Conservation (phyloP, 2,888 invertebrate species). For the Ophonus ardosiacus region DNA sequence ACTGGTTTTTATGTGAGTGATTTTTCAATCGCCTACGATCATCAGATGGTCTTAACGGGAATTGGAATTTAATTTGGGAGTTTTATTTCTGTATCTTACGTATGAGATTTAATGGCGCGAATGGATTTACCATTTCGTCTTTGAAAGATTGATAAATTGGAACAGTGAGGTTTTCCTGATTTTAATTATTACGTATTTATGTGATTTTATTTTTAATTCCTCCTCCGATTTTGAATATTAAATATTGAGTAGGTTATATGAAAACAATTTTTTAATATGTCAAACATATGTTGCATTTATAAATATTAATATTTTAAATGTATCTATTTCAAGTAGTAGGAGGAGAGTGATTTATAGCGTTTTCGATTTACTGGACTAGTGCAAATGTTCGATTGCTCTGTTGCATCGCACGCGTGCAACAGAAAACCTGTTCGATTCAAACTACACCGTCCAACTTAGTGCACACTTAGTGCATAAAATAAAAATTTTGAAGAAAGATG, state of each 20-base stretch:
- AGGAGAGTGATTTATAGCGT: no score
- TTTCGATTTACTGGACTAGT: no score
- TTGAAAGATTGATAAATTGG: not conserved
- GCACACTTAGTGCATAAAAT: no score
- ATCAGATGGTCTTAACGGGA: not conserved
- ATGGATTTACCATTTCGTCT: not conserved
- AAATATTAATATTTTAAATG: not conserved
- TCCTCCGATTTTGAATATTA: not conserved
- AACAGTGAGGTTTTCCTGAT: not conserved
- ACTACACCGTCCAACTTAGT: no score
- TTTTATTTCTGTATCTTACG: not conserved
- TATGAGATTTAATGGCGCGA: not conserved
- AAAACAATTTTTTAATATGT: not conserved
- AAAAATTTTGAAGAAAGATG: no score
- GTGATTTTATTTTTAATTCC: not conserved
- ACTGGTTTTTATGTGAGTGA: constrained; percentile 12
- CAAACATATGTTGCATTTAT: not conserved
- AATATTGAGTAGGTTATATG: not conserved
- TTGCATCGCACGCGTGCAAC: no score
- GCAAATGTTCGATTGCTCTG: no score
- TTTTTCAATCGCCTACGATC: constrained; percentile 15
- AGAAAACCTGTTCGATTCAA: no score
- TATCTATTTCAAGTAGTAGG: not conserved
- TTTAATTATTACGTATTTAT: not conserved
- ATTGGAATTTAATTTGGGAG: not conserved